A percentile compares a stretch with the other conserved stretches of the same genome.
Evolutionary conservation across 2,888 invertebrate genomes (phyloP).

Genomic region (Sepiola atlantica): DNA sequence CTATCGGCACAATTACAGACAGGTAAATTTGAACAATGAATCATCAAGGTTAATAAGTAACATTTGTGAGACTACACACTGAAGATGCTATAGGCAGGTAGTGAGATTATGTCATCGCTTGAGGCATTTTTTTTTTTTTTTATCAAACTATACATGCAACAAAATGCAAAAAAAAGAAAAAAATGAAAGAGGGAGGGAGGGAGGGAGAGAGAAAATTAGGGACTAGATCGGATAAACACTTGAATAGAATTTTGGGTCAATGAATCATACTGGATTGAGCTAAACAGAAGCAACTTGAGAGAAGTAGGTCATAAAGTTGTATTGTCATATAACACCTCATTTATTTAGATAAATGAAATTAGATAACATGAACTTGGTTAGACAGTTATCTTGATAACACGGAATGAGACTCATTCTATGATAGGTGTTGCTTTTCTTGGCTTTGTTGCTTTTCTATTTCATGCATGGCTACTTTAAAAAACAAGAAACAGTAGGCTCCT

Average conservation of each 20-base stretch:
- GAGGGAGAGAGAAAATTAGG: background rate
- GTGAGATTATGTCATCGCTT: background rate
- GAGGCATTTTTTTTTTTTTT: no score
- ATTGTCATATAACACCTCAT: background rate
- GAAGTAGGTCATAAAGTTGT: background rate
- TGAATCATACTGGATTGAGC: background rate
- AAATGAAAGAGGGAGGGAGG: no score
- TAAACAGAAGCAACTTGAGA: background rate
- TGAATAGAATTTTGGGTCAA: background rate
- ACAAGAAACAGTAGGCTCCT: background rate
- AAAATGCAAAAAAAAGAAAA: no score
- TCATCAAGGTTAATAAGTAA: background rate
- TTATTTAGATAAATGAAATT: background rate
- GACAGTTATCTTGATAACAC: background rate
- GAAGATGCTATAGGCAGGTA: background rate
- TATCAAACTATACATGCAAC: background rate
- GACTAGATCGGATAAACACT: background rate
- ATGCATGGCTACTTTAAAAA: background rate
- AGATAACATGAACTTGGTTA: background rate
- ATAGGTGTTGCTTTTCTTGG: background rate
- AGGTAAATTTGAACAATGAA: constrained; percentile 15
- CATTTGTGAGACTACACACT: background rate
- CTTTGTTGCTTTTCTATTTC: background rate
- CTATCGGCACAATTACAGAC: background rate
- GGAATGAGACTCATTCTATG: background rate